Evolutionary conservation across 2,113 vertebrate species (phyloP), one percentile per base, ranked within the genome.

Genomic region (Clarias macrocephalus): DNA sequence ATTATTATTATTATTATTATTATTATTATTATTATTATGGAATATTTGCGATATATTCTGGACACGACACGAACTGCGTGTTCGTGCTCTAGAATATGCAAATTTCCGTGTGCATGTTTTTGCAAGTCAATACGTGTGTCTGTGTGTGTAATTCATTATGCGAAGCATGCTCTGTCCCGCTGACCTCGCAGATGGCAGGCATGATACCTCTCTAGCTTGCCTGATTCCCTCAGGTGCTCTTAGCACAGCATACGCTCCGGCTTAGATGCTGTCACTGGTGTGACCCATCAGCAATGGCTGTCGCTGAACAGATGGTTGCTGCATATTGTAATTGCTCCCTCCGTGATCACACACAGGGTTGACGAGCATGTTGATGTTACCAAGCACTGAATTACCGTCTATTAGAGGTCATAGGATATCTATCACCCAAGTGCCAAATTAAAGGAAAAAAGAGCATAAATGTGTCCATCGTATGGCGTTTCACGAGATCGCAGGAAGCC

Each of bases 221-320:
- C 54, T 23, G 75, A 63, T 65, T 86, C 85, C 85, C 65, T 75
- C 28, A 54, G 42, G 88, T 84, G 56, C 82, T 76, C 76, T 89
- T 84, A 75, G 82, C 62, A 18, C 59, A 75, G 76, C 82, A 86
- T 62, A 82, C n/a, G 57, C 28, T 81, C 48, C 54, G 23, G 66
- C 66, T 86, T 37, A 84, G 82, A 62, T 85, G 57, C 86, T 23
- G 60, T 65, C 85, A 75, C 65, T 82, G 83, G 87, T 12, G 70
- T 84, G 77, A 80, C 80, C 76, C n/a, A 89, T 84, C 86, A 54
- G 85, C 52, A 52, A 37, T 28, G 76, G 59, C 21, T 57, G 48
- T 21, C 12, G 10, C 77, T 73, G 83, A 87, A 85, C 88, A 89
- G 86, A 89, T 87, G 86, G 86, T 60, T 42, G 9, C 86, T 85